A percentile compares a stretch with the other conserved stretches of the same genome.
These are phyloP conservation scores for Sminthopsis crassicaudata DNA, from an alignment of 2,113 vertebrate genomes.

Conservation along the genomic window DNA sequence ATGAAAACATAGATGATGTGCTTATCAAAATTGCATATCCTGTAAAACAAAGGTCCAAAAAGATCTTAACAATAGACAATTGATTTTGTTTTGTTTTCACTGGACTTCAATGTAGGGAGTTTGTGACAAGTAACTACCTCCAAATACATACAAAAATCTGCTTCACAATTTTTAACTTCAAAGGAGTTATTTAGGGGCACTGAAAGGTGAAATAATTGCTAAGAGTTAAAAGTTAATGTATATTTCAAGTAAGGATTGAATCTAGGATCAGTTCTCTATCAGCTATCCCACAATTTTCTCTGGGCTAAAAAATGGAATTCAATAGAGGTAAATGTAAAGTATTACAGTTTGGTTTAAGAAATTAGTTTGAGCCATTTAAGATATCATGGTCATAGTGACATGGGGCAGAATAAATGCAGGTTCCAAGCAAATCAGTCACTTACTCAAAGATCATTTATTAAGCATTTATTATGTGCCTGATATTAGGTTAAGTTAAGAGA, in stretches of 20 bases:
- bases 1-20: neutral
- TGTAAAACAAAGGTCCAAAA: neutral
- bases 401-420: neutral
- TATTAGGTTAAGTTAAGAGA: neutral
- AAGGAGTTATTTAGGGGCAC: neutral
- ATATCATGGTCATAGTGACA: neutral
- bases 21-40: neutral
- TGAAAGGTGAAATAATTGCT: neutral
- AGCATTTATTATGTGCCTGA: neutral
- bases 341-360: neutral
- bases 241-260: neutral
- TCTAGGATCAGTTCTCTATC: neutral
- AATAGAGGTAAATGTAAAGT: neutral
- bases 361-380: neutral
- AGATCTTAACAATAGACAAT: neutral
- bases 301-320: neutral
- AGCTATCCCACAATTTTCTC: neutral
- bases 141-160: neutral
- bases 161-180: neutral
- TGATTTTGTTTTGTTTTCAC: neutral
- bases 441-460: neutral
- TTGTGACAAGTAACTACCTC: neutral
- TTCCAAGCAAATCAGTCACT: neutral
- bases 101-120: neutral
- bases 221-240: neutral